Evolutionary conservation across 2,888 invertebrate genomes (phyloP), one percentile per base, ranked within the genome.

Genomic region (Steinernema carpocapsae): DNA sequence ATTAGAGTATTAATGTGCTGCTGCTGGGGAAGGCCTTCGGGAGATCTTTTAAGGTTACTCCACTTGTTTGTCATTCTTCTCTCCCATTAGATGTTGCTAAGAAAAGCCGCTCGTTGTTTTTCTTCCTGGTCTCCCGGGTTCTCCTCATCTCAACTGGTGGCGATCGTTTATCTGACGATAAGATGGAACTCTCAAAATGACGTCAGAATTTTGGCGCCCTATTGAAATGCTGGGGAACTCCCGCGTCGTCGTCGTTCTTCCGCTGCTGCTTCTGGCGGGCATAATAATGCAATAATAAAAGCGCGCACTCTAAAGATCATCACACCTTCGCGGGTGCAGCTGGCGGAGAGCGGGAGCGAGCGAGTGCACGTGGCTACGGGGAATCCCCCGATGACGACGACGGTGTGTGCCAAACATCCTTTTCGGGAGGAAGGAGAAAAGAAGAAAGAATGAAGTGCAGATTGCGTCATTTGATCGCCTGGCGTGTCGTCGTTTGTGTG

Each of bases 401-500:
- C 26, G 56, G 14, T 14, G 43, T 12, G 7, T 7, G 14, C 43
- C 14, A 43, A 43, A 26, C n/a, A 26, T 56, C 56, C 56, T 56
- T 56, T 43, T 43, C 43, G 43, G 43, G 43, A 7, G 14, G 10
- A 43, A 14, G 7, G 43, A 56, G 14, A 12, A 26, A n/a, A n/a
- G n/a, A n/a, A n/a, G n/a, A n/a, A n/a, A n/a, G n/a, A n/a, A n/a
- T n/a, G n/a, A n/a, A n/a, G n/a, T n/a, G n/a, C n/a, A n/a, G 26
- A 6, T 6, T 56, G 56, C 56, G 56, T 56, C 56, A 56, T 56
- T 26, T 56, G 56, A 56, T 56, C 56, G 12, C n/a, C 56, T 26
- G 17, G 7, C 43, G 10, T 12, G 7, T 14, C 14, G 43, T 43
- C 43, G 43, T 14, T 43, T 43, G 43, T 43, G 43, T 43, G 43